Evolutionary conservation across 35 echinoderm and acorn worm genomes (phyloP), one percentile per base, ranked within the genome.

Genomic region (Apostichopus japonicus): DNA sequence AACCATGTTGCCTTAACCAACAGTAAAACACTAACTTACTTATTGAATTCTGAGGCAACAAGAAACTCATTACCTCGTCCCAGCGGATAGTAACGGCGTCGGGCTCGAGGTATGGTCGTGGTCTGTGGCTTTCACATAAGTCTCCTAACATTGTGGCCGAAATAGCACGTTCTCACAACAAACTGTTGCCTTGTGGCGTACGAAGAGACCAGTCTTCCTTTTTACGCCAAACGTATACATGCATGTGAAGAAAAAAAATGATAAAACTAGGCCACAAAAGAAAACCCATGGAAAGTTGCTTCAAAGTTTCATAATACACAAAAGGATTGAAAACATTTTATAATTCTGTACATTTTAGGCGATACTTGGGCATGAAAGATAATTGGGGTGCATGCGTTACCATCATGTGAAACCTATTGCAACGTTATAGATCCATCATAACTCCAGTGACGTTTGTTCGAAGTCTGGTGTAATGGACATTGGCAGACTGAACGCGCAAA

Each of bases 91-190:
- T n/a, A 75, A 21, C 17, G 71, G 71, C 71, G 71, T 75, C 71
- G 17, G 71, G n/a, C 17, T 75, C 71, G 71, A 23, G 71, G 71
- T 61, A 75, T 15, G 21, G 7, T 75, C 71, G 71, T 75, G 71
- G 71, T 75, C 71, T 75, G 71, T 75, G 71, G 71, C 33, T 23
- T 75, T 21, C 71, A 5, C 17, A n/a, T 75, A 44, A 6, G 71
- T 21, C 17, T 75, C 71, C 71, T 75, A 23, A 58, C 7, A 84
- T 11, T 84, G 53, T 84, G 81, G 81, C 81, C 21, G 54, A 23
- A 23, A 57, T 23, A 54, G 13, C 81, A 84, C 81, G 81, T 84
- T 84, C 54, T 84, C 54, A 84, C 55, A 84, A 84, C 55, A 84
- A 84, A 84, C 81, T 19, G 19, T 22, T 84, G 15, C 19, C n/a